Percentiles rank a stretch among this genome's conserved stretches.
Conservation (phyloP, 2,797 vertebrate species). For the Bradypus variegatus region DNA sequence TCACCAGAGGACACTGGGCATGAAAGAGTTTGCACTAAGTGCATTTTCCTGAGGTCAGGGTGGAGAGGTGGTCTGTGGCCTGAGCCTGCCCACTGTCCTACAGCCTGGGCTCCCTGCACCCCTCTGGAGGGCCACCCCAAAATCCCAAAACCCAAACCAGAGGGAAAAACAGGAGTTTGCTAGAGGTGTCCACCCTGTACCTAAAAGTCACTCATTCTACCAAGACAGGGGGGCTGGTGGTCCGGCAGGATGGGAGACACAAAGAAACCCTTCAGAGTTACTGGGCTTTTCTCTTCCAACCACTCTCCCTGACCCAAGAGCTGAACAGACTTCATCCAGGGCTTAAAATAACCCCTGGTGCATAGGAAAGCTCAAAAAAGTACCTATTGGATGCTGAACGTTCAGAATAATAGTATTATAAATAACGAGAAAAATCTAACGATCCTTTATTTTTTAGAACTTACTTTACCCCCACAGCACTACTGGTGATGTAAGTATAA, state of each 20-base stretch:
- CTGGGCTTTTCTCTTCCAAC: background rate
- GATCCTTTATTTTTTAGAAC: background rate
- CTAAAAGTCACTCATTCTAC: background rate
- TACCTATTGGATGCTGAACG: fast-evolving
- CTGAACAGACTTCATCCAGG: background rate
- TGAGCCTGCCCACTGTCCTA: background rate
- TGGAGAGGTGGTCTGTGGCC: background rate
- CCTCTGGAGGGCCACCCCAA: background rate
- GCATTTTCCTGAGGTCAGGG: background rate
- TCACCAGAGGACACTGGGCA: background rate
- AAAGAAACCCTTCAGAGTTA: background rate
- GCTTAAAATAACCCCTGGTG: background rate
- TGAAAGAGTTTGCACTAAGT: background rate
- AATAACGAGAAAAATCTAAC: background rate
- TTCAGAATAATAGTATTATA: background rate
- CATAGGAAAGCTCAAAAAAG: background rate
- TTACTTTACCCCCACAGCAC: no score
- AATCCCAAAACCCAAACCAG: background rate
- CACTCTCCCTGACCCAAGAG: background rate
- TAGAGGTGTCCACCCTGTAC: background rate
- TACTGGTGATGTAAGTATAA: fast-evolving
- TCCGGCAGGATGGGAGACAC: background rate
- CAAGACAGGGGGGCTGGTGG: no score
- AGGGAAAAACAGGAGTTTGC: background rate
- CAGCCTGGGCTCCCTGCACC: background rate